Conservation (phyloP, 2,113 vertebrate genomes). For the Natator depressus region DNA sequence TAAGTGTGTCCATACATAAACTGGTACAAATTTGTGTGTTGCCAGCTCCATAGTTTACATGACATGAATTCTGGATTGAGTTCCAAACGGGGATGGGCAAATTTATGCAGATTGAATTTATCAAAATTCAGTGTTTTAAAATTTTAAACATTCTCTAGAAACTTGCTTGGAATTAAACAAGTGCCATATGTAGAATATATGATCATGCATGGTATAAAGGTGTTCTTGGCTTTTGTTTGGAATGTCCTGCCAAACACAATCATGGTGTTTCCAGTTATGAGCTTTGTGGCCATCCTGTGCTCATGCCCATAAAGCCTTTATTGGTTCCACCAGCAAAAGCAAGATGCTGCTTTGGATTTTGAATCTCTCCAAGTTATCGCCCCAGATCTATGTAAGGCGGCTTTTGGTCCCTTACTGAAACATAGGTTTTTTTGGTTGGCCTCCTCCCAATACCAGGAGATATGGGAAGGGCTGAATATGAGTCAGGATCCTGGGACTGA, state of each 20-base stretch:
- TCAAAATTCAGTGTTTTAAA: background rate
- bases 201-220: background rate
- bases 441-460: background rate
- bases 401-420: background rate
- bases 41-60: background rate
- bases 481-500: background rate
- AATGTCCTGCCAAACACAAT: accelerated
- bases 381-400: background rate
- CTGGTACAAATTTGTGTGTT: background rate
- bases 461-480: background rate
- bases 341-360: background rate
- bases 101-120: background rate
- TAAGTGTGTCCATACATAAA: background rate
- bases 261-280: background rate
- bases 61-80: background rate
- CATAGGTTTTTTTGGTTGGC: background rate
- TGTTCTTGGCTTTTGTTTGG: accelerated
- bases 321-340: background rate
- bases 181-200: background rate
- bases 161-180: background rate
- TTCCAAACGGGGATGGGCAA: background rate
- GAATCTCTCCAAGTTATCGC: background rate
- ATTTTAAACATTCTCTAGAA: background rate
- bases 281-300: background rate
- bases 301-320: background rate